Percentiles rank a stretch among this genome's conserved stretches.
These are phyloP conservation scores for Alca torda DNA, from an alignment of 2,797 vertebrate species.

Conservation along the genomic window DNA sequence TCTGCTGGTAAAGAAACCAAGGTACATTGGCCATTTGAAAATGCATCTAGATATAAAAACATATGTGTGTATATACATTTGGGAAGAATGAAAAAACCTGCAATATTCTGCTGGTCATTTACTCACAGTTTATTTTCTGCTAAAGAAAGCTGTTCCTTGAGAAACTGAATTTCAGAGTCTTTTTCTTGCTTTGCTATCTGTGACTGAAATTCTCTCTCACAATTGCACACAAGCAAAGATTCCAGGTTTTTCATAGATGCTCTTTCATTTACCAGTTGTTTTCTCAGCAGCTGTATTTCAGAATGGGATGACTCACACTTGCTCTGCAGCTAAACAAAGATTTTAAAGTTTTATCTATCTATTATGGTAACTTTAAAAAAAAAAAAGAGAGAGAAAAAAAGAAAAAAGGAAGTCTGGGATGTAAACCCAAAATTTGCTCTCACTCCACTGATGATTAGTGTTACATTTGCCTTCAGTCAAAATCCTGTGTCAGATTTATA, in stretches of 20 bases:
- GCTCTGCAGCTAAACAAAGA: constrained; percentile 72
- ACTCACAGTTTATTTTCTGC: constrained; percentile 80
- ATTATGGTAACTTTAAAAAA: neutral
- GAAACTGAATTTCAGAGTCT: constrained; percentile 79
- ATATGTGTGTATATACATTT: neutral
- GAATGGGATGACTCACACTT: constrained; percentile 74
- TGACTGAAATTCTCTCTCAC: constrained; percentile 76
- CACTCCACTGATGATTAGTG: neutral
- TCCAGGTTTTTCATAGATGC: constrained; percentile 78
- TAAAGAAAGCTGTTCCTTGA: constrained; percentile 79
- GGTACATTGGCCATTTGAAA: neutral
- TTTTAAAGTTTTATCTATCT: neutral
- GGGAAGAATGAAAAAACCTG: neutral
- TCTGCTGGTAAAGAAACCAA: neutral
- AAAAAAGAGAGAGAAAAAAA: too few species aligned
- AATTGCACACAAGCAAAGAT: constrained; percentile 71
- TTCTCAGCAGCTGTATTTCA: constrained; percentile 78
- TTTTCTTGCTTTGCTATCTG: constrained; percentile 78
- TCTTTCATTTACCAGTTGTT: constrained; percentile 80
- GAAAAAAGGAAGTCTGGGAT: neutral
- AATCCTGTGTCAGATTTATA: neutral
- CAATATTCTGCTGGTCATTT: neutral
- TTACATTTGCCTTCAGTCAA: neutral
- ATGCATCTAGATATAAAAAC: neutral
- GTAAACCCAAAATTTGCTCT: neutral